Conservation (phyloP, 2,888 invertebrate species). For the Linyphia triangularis region DNA sequence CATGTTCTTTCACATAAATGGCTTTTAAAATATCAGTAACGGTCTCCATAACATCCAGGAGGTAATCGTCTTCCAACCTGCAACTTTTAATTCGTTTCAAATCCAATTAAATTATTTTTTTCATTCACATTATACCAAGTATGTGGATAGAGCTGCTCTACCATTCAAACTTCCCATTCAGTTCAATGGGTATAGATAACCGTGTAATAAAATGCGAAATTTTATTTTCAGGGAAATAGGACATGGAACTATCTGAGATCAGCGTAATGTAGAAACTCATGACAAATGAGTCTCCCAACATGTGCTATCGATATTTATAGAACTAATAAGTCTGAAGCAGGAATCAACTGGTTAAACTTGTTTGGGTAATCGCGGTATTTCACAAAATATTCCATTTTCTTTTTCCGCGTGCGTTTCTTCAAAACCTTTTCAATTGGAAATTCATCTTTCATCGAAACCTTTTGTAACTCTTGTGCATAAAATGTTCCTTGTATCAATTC, state of each 20-base stretch:
- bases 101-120: constrained; percentile 1
- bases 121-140: constrained; percentile 5
- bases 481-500: constrained; percentile 13
- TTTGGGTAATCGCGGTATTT: constrained; percentile 33
- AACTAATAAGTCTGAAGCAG: neutral
- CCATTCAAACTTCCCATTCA: constrained; percentile 77
- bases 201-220: constrained; percentile 77
- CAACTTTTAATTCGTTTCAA: constrained; percentile 1
- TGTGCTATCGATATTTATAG: constrained; percentile 14
- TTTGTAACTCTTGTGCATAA: constrained; percentile 16
- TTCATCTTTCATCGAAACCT: neutral
- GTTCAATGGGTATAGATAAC: constrained; percentile 75
- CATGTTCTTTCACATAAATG: neutral
- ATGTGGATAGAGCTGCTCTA: constrained; percentile 75
- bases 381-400: constrained; percentile 24
- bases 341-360: constrained; percentile 30
- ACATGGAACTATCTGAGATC: constrained; percentile 5
- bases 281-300: no score
- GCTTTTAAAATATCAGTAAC: constrained; percentile 17
- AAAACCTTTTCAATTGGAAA: constrained; percentile 38
- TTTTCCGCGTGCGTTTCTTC: constrained; percentile 6
- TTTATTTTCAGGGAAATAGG: constrained; percentile 76
- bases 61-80: neutral
- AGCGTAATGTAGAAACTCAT: constrained; percentile 40
- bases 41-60: constrained; percentile 5